Evolutionary conservation across 2,797 vertebrate species (phyloP).

Genomic region (Syngnathus acus): DNA sequence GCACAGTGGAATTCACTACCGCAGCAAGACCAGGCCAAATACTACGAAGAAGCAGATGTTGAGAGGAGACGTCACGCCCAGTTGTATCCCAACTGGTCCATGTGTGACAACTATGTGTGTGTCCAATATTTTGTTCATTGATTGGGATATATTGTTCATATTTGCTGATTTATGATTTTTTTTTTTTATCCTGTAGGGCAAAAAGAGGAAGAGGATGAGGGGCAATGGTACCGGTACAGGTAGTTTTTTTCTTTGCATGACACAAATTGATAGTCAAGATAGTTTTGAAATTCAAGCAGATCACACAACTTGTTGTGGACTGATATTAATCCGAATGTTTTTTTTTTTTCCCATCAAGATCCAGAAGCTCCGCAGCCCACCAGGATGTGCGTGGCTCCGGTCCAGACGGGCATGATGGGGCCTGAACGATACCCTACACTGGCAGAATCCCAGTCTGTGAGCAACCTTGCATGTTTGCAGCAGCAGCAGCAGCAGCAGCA

Average conservation of each 20-base stretch:
- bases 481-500: not conserved
- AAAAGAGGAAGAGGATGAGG: slow-evolving; percentile 7
- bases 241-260: not conserved
- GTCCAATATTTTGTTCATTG: not conserved
- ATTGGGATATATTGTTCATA: not conserved
- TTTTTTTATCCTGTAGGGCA: not conserved
- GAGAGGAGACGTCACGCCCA: slow-evolving; percentile 6
- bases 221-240: not conserved
- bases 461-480: slow-evolving; percentile 1
- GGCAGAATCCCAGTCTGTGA: slow-evolving; percentile 1
- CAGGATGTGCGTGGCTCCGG: slow-evolving; percentile 5
- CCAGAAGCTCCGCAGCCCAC: slow-evolving; percentile 5
- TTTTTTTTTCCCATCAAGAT: not conserved
- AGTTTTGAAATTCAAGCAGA: not conserved
- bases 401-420: slow-evolving; percentile 4
- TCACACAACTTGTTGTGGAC: not conserved
- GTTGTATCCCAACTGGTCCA: slow-evolving; percentile 10
- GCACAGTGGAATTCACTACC: slow-evolving; percentile 6
- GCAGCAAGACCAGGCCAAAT: slow-evolving; percentile 7
- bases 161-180: not conserved
- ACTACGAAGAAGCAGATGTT: slow-evolving; percentile 4
- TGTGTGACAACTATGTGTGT: slow-evolving; percentile 8
- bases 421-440: slow-evolving; percentile 1
- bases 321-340: not conserved
- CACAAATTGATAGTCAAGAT: not conserved